Base-by-base conservation (phyloP, 2,113 vertebrate genomes). In the Odontophorus gujanensis region DNA sequence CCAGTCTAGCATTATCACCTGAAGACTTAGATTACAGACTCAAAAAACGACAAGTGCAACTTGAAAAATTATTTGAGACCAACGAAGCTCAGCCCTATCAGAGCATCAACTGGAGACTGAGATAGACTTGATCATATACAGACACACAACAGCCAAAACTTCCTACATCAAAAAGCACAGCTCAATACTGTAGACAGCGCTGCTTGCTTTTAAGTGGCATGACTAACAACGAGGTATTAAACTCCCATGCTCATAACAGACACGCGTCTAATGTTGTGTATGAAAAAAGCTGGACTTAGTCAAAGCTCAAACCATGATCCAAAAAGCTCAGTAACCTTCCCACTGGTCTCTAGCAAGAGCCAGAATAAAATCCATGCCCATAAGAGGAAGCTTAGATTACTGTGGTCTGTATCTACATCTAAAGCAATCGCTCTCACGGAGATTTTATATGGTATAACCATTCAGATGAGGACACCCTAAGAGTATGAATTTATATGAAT, bases 371-470 rank as follows among this genome's bases (percentile, higher is more conserved):
- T 13, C 69, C 25, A 12, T 40, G 22, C 38, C 42, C 20, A 24
- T 9, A 6, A 13, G 19, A 77, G 83, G 57, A 90, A 92, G 59
- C 9, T 3, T 68, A 6, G 10, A 18, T 32, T 74, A 12, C 3
- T 63, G 34, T 9, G 3, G 5, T 38, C 57, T 68, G 28, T 26
- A 61, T 45, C 28, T 43, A 45, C 26, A 47, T 40, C 28, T 25
- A 73, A 6, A 69, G 38, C 32, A 77, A 66, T 26, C 69, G 32
- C 38, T 81, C 11, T 0, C 0, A 32, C 4, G 51, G 30, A 36
- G 86, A 63, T 59, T 85, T 81, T 59, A 20, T 4, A n/a, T 17
- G 5, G 30, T 34, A 36, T 26, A 83, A 43, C 26, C 47, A 76
- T 4, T 8, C 38, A 85, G 17, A 57, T 13, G 16, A 80, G 8